Evolutionary conservation across 2,888 invertebrate genomes (phyloP).

Genomic region (Anticlea derivata): DNA sequence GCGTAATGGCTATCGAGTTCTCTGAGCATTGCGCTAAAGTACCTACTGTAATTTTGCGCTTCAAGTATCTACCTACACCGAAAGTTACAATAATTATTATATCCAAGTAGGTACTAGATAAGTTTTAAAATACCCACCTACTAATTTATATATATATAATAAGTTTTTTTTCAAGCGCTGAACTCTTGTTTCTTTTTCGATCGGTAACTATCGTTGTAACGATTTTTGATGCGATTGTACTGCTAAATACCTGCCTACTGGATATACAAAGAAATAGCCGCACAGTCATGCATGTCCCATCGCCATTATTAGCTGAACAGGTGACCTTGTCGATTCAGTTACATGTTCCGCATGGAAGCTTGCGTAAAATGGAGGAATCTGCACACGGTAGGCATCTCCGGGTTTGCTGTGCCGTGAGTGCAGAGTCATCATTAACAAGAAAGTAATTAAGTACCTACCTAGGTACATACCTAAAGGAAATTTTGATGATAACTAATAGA

Average conservation of each 20-base stretch:
- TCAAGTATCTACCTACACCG: too few relatives aligned
- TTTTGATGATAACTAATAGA: too few relatives aligned
- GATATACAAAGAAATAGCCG: constrained; percentile 20
- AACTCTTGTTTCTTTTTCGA: too few relatives aligned
- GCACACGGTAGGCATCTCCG: constrained; percentile 43
- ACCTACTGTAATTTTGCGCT: too few relatives aligned
- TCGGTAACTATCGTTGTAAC: not conserved
- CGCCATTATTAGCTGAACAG: constrained; percentile 38
- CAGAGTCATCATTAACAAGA: constrained; percentile 44
- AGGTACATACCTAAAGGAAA: not conserved
- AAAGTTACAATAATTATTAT: too few relatives aligned
- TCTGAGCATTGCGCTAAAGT: too few relatives aligned
- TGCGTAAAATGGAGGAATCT: constrained; percentile 50
- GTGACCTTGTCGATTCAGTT: constrained; percentile 66
- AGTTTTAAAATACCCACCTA: too few relatives aligned
- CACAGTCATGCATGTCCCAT: constrained; percentile 41
- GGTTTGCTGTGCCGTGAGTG: constrained; percentile 49
- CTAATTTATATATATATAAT: too few relatives aligned
- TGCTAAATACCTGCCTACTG: not conserved
- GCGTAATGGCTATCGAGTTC: too few relatives aligned
- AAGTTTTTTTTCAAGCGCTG: too few relatives aligned
- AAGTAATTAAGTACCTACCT: constrained; percentile 4
- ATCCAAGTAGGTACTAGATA: too few relatives aligned
- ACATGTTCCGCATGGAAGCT: constrained; percentile 67
- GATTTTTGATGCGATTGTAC: constrained; percentile 27